Evolutionary conservation across 2,888 invertebrate species (phyloP).

Genomic region (Lissonota sp.): DNA sequence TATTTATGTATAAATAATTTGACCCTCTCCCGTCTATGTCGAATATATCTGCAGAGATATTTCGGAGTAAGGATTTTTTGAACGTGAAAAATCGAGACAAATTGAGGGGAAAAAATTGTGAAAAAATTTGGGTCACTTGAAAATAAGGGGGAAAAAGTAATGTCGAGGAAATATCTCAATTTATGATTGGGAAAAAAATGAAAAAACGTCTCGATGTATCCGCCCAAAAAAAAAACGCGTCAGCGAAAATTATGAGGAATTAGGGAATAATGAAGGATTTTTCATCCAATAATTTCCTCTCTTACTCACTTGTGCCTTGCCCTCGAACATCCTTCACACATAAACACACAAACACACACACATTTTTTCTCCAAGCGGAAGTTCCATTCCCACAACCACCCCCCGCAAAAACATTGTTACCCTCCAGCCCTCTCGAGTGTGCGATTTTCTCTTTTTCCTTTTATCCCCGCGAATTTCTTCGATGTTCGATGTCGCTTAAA

Average conservation of each 20-base stretch:
- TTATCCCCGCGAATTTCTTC: slow-evolving; percentile 71
- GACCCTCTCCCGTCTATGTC: slow-evolving; percentile 29
- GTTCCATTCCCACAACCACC: slow-evolving; percentile 10
- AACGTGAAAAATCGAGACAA: slow-evolving; percentile 33
- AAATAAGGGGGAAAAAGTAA: too few species aligned
- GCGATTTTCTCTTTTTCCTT: slow-evolving; percentile 52
- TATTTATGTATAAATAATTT: slow-evolving; percentile 5
- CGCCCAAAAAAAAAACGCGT: slow-evolving; percentile 30
- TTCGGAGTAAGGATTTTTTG: slow-evolving; percentile 35
- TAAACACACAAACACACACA: not conserved
- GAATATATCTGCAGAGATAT: slow-evolving; percentile 38
- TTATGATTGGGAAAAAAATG: not conserved
- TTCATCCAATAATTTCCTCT: slow-evolving; percentile 71
- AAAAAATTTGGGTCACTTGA: not conserved
- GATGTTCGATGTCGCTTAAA: slow-evolving; percentile 80
- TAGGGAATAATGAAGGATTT: slow-evolving; percentile 45
- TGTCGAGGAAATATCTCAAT: not conserved
- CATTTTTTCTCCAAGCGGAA: slow-evolving; percentile 64
- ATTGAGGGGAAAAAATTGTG: slow-evolving; percentile 21
- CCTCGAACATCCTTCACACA: slow-evolving; percentile 73
- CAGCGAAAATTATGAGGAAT: slow-evolving; percentile 57
- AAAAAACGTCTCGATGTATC: slow-evolving; percentile 45
- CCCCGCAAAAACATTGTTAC: slow-evolving; percentile 14
- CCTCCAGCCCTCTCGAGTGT: slow-evolving; percentile 24
- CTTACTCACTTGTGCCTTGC: slow-evolving; percentile 81